Evolutionary conservation across 2,888 invertebrate genomes (phyloP).

Genomic region (Leucozona laternaria): DNA sequence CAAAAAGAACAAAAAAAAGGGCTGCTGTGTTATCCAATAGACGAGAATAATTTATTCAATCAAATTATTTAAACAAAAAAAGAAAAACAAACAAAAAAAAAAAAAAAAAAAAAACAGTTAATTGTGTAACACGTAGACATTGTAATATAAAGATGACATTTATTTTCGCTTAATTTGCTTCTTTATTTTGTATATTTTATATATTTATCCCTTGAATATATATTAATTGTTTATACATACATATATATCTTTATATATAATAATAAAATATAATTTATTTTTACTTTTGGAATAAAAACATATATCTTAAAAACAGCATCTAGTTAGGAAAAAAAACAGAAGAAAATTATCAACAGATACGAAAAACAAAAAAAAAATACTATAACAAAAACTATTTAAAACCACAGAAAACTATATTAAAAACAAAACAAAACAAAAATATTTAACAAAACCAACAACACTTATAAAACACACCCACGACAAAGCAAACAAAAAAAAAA

Average conservation of each 20-base stretch:
- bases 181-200: slow-evolving; percentile 75
- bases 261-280: slow-evolving; percentile 72
- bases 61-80: slow-evolving; percentile 49
- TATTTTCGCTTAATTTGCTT: slow-evolving; percentile 75
- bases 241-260: slow-evolving; percentile 60
- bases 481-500: slow-evolving; percentile 33
- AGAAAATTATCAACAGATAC: slow-evolving; percentile 69
- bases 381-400: slow-evolving; percentile 69
- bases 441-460: slow-evolving; percentile 49
- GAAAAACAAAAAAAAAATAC: slow-evolving; percentile 54
- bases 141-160: slow-evolving; percentile 74
- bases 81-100: slow-evolving; percentile 14
- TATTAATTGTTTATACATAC: slow-evolving; percentile 74
- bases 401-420: slow-evolving; percentile 38
- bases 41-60: slow-evolving; percentile 71
- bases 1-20: slow-evolving; percentile 97
- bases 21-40: slow-evolving; percentile 97
- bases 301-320: slow-evolving; percentile 59
- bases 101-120: slow-evolving; percentile 55
- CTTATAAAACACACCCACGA: slow-evolving; percentile 53
- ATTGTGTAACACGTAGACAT: slow-evolving; percentile 75
- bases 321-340: slow-evolving; percentile 61
- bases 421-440: slow-evolving; percentile 26
- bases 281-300: slow-evolving; percentile 67
- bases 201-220: slow-evolving; percentile 74